Evolutionary conservation across 2,888 invertebrate genomes (phyloP), one percentile per base, ranked within the genome.

Genomic region (Chrysolina haemoptera): DNA sequence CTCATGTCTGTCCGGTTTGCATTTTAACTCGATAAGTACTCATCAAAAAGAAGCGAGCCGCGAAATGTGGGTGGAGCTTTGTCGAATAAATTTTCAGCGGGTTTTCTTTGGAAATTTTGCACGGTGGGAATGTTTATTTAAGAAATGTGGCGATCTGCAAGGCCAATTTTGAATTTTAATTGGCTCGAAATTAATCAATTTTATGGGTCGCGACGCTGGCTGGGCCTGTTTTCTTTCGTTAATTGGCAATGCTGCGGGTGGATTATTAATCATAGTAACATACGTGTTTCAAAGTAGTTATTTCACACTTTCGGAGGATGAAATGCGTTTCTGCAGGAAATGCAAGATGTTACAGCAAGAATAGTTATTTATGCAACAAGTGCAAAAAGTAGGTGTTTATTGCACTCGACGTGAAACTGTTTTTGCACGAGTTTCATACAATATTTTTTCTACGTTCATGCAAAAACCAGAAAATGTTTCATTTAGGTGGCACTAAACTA

Each of bases 71-170:
- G 59, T 6, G 59, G 22, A n/a, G 16, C 27, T 27, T 35, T 59
- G 27, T 2, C 27, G 14, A n/a, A 59, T 59, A 53, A 20, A 53
- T 53, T 53, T 53, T 35, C 35, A 35, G 35, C 0, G 4, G 53
- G 53, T 18, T 53, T 20, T 53, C 53, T 53, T 10, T 11, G 12
- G 53, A 53, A 53, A 53, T 53, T 53, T 53, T 12, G 20, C 53
- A 53, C 53, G 12, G 20, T 12, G 20, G 53, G 53, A 18, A 20
- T 18, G 20, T 20, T 4, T n/a, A 18, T 18, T 53, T 18, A 53
- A 43, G 12, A 53, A 53, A 18, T 12, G 18, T 53, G 5, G 20
- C 12, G 11, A 20, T 16, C 43, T 12, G 43, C 16, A 20, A 20
- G 2, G 14, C 5, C 10, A 22, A 43, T 43, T 43, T 43, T 14